Conservation (phyloP, 2,113 vertebrate genomes). For the Pao palembangensis region DNA sequence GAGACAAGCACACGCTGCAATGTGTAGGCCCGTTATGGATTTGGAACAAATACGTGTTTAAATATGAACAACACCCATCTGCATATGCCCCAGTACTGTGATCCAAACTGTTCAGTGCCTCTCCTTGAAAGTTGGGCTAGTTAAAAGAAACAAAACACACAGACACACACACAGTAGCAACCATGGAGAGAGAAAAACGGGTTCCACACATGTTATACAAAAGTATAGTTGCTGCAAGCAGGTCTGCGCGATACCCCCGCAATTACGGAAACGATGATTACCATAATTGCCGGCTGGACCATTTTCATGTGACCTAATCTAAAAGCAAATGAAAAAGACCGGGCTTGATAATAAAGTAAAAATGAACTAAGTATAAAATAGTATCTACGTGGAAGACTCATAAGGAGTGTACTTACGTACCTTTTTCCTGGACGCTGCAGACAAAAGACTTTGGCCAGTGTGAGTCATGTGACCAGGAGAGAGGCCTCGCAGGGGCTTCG, state of each 20-base stretch:
- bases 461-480: slow-evolving; percentile 10
- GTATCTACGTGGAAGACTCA: slow-evolving; percentile 21
- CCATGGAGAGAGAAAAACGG: slow-evolving; percentile 33
- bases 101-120: slow-evolving; percentile 9
- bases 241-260: slow-evolving; percentile 15
- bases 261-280: slow-evolving; percentile 48
- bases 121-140: slow-evolving; percentile 1
- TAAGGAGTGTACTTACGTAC: slow-evolving; percentile 36
- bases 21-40: slow-evolving; percentile 16
- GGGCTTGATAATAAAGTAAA: slow-evolving; percentile 38
- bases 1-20: slow-evolving; percentile 19
- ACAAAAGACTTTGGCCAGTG: slow-evolving; percentile 22
- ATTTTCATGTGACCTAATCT: slow-evolving; percentile 48
- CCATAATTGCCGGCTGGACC: slow-evolving; percentile 36
- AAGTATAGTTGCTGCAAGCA: slow-evolving; percentile 20
- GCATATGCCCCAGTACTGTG: slow-evolving; percentile 6
- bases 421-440: slow-evolving; percentile 22
- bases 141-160: slow-evolving; percentile 16
- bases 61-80: too few relatives aligned
- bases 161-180: background rate
- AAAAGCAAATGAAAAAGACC: slow-evolving; percentile 42
- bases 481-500: slow-evolving; percentile 23
- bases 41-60: background rate
- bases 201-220: slow-evolving; percentile 15
- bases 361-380: slow-evolving; percentile 39